Evolutionary conservation across 2,888 invertebrate genomes (phyloP).

Genomic region (Eupithecia vulgata): DNA sequence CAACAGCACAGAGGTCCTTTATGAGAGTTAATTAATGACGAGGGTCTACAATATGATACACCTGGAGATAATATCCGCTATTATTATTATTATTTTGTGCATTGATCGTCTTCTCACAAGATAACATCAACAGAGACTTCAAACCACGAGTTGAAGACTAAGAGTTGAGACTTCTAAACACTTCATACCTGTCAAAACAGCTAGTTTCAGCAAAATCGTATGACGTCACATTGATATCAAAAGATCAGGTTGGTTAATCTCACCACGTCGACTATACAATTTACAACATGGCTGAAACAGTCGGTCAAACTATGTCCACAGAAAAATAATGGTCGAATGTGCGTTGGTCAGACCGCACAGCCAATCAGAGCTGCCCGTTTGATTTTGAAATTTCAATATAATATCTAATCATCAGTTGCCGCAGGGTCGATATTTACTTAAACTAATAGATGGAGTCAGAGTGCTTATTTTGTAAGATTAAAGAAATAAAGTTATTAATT

Average conservation of each 20-base stretch:
- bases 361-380: background rate
- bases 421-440: background rate
- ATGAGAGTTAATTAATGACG: no score
- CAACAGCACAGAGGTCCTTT: no score
- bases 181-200: conserved; percentile 42
- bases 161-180: conserved; percentile 30
- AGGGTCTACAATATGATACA: no score
- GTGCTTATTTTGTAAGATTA: no score
- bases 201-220: conserved; percentile 44
- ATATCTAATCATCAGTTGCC: background rate
- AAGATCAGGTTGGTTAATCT: conserved; percentile 70
- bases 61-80: no score
- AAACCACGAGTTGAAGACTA: conserved; percentile 11
- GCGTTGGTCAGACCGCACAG: background rate
- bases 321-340: background rate
- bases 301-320: background rate
- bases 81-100: background rate
- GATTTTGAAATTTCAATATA: background rate
- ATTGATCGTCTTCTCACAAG: background rate
- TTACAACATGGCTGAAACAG: background rate
- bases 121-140: conserved; percentile 5
- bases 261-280: conserved; percentile 61
- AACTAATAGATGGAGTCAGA: background rate
- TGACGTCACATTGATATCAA: conserved; percentile 60
- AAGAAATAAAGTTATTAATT: no score